These are phyloP conservation scores for Plecturocebus donacophilus DNA, from an alignment of 2,113 vertebrate genomes.

Conservation along the genomic window DNA sequence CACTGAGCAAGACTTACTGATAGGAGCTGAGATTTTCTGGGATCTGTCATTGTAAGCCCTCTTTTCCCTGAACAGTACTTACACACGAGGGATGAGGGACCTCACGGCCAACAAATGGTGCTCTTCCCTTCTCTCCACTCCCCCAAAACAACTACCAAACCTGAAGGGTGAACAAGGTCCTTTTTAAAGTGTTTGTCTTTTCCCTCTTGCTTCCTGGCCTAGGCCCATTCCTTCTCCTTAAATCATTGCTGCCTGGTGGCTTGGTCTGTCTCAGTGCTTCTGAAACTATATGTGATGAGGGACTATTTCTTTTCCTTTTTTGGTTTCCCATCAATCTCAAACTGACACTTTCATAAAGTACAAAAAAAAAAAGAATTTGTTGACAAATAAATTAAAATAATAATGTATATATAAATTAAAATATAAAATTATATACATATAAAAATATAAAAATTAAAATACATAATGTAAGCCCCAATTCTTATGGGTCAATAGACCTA, in stretches of 20 bases:
- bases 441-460: neutral
- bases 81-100: too few species aligned
- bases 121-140: neutral
- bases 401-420: neutral
- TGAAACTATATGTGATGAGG: neutral
- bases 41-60: neutral
- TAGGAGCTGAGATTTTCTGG: neutral
- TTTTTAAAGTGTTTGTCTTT: neutral
- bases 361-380: neutral
- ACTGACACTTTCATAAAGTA: neutral
- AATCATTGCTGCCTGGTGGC: neutral
- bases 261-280: neutral
- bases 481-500: neutral
- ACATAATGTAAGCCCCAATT: neutral
- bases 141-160: too few species aligned
- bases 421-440: neutral
- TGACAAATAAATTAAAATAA: neutral
- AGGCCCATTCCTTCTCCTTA: neutral
- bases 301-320: neutral
- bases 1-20: neutral
- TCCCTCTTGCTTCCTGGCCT: neutral
- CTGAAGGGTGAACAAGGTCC: neutral
- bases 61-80: neutral
- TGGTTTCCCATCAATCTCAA: neutral
- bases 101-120: neutral